These are phyloP conservation scores for Sylvilagus bachmani DNA, from an alignment of 2,113 vertebrate species.

Conservation along the genomic window DNA sequence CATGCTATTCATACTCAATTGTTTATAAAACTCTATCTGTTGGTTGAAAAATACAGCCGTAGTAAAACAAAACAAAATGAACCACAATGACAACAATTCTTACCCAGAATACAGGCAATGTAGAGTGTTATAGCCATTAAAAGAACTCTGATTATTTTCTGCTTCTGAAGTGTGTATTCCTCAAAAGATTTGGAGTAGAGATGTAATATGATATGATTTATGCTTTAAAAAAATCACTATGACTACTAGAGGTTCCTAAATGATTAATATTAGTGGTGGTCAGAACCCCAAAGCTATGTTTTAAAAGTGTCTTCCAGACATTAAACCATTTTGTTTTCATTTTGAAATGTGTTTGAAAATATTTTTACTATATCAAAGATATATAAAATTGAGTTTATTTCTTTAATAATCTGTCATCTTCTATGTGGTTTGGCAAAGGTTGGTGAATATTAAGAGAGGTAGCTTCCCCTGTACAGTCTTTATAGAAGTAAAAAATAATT, in stretches of 20 bases:
- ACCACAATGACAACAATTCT: neutral
- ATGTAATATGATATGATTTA: neutral
- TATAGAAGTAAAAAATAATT: neutral
- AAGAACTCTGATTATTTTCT: neutral
- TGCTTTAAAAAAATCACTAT: neutral
- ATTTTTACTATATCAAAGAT: conserved; percentile 7
- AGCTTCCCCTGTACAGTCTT: neutral
- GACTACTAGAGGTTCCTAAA: neutral
- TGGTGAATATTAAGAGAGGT: conserved; percentile 12
- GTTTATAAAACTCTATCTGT: neutral
- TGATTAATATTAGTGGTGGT: neutral
- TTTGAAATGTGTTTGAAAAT: conserved; percentile 37
- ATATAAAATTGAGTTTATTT: conserved; percentile 45
- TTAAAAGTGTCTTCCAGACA: neutral
- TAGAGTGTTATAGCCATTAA: neutral
- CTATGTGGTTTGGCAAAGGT: neutral
- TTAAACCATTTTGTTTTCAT: neutral
- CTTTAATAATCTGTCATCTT: conserved; percentile 1
- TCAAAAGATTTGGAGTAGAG: neutral
- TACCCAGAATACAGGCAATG: neutral
- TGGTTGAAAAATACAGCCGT: neutral
- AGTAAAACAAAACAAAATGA: neutral
- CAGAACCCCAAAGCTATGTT: neutral
- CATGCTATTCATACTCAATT: neutral
- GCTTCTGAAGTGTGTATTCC: neutral